Evolutionary conservation across 2,113 vertebrate species (phyloP).

Genomic region (Crotophaga sulcirostris): DNA sequence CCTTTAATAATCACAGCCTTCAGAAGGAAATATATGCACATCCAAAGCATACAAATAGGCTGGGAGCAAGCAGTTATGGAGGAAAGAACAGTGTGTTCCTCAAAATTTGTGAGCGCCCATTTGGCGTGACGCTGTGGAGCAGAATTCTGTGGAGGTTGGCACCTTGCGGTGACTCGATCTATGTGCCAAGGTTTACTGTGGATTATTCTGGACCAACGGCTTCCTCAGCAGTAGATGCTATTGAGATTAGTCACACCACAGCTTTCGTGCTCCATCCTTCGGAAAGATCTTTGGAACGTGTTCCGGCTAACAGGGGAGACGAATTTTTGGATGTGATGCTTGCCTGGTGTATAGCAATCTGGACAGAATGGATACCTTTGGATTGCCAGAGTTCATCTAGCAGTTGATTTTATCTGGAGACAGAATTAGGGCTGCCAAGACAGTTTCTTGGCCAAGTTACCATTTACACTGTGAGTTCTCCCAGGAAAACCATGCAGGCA

Average conservation of each 20-base stretch:
- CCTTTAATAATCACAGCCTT: constrained; percentile 16
- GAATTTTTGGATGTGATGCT: constrained; percentile 1
- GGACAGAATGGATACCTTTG: neutral
- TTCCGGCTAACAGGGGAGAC: neutral
- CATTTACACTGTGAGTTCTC: neutral
- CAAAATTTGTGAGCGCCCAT: neutral
- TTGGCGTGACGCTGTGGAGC: neutral
- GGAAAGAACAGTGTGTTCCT: neutral
- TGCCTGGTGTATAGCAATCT: constrained; percentile 13
- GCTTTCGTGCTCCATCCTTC: neutral
- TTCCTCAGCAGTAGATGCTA: constrained; percentile 44
- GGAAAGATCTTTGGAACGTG: neutral
- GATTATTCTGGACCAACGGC: constrained; percentile 6
- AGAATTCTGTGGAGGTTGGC: neutral
- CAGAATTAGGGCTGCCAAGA: neutral
- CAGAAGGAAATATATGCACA: neutral
- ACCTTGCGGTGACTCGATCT: fast-evolving
- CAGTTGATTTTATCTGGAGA: constrained; percentile 15
- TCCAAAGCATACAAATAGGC: neutral
- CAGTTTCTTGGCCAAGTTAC: constrained; percentile 29
- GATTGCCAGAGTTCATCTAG: constrained; percentile 1
- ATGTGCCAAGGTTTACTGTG: neutral
- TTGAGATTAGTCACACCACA: constrained; percentile 16
- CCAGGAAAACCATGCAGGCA: neutral
- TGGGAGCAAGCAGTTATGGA: neutral